Evolutionary conservation across 2,888 invertebrate species (phyloP).

Genomic region (Amblyteles armatorius): DNA sequence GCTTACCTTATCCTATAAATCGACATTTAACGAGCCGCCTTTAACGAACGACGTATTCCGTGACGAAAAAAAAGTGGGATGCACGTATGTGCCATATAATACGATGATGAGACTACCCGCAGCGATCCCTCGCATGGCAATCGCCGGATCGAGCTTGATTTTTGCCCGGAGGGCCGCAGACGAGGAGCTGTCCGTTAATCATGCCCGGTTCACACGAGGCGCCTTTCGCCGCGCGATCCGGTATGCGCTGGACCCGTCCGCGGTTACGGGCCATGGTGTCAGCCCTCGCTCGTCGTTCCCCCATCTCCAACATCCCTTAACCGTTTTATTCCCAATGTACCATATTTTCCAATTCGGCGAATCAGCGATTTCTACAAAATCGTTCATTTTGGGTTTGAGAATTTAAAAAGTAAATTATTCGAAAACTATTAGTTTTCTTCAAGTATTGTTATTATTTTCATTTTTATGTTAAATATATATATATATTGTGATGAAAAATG

Average conservation of each 20-base stretch:
- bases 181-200: slow-evolving; percentile 51
- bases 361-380: too few species aligned
- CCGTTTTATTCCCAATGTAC: too few species aligned
- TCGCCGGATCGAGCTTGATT: slow-evolving; percentile 47
- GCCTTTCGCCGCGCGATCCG: slow-evolving; percentile 24
- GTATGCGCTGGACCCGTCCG: slow-evolving; percentile 3
- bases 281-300: slow-evolving; percentile 35
- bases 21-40: slow-evolving; percentile 25
- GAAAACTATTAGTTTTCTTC: too few species aligned
- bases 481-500: too few species aligned
- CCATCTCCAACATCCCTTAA: background rate
- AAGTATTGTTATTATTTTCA: too few species aligned
- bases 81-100: background rate
- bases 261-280: background rate
- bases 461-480: too few species aligned
- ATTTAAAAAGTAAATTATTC: too few species aligned
- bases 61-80: slow-evolving; percentile 33
- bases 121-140: slow-evolving; percentile 35
- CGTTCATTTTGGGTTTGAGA: too few species aligned
- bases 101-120: slow-evolving; percentile 23
- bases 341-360: too few species aligned
- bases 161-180: slow-evolving; percentile 44
- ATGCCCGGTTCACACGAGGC: slow-evolving; percentile 50
- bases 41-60: slow-evolving; percentile 30
- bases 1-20: slow-evolving; percentile 4